phyloP scores from a whole-genome alignment of 2,888 invertebrate genomes.

The Adelognathus sp. region DNA sequence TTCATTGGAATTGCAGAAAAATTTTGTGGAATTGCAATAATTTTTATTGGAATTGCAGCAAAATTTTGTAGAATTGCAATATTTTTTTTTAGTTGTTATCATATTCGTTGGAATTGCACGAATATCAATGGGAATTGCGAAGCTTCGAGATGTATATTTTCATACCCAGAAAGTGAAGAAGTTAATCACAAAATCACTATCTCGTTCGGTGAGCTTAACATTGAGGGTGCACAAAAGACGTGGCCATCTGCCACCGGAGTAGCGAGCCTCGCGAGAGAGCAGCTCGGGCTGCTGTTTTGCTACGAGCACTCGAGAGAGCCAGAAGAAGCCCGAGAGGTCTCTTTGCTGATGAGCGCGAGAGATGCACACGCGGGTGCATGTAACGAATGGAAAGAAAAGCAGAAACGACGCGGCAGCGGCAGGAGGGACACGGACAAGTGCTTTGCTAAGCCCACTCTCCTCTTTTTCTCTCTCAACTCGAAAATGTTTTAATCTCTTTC shows the following conservation, averaged over 20 bases:
- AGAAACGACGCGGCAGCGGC: constrained; percentile 11
- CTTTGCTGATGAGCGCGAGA: constrained; percentile 1
- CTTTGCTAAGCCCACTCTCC: constrained; percentile 34
- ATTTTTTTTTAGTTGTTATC: too few relatives aligned
- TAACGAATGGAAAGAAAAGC: neutral
- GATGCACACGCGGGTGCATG: constrained; percentile 6
- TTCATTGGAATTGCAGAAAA: neutral
- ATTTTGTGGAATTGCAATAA: neutral
- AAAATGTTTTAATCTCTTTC: constrained; percentile 6
- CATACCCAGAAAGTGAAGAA: neutral
- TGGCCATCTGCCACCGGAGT: constrained; percentile 21
- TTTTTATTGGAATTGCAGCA: neutral
- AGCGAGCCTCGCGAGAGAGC: neutral
- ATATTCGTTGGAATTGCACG: neutral
- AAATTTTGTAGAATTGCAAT: too few relatives aligned
- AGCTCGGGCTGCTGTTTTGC: neutral
- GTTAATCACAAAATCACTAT: neutral
- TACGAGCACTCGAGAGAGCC: neutral
- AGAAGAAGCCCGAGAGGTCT: constrained; percentile 11
- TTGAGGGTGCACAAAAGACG: constrained; percentile 3
- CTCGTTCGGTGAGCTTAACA: neutral
- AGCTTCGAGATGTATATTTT: neutral
- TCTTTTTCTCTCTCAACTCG: constrained; percentile 48
- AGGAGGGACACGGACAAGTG: constrained; percentile 61
- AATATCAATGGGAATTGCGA: neutral